Evolutionary conservation across 2,797 vertebrate species (phyloP).

Genomic region (Brachyalestes nurse): DNA sequence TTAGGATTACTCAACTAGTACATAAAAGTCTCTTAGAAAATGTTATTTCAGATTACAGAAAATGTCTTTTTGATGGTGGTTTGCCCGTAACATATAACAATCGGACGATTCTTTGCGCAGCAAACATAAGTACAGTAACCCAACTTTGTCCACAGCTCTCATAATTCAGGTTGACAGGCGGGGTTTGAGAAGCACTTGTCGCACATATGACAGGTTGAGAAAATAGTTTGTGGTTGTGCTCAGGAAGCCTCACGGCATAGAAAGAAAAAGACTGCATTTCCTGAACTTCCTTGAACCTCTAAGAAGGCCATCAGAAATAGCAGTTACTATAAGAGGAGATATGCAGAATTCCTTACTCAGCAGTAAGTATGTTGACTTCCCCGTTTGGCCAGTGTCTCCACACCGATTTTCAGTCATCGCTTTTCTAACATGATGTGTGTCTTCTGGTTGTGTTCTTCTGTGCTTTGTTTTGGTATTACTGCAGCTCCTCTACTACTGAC

Average conservation of each 20-base stretch:
- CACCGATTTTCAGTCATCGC: slow-evolving; percentile 23
- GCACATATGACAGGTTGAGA: slow-evolving; percentile 55
- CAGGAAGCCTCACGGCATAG: slow-evolving; percentile 60
- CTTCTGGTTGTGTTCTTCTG: neutral
- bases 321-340: slow-evolving; percentile 50
- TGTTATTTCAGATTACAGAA: neutral
- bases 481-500: neutral
- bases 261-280: slow-evolving; percentile 64
- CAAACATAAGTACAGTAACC: slow-evolving; percentile 12
- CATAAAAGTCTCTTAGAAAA: neutral
- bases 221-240: slow-evolving; percentile 63
- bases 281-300: slow-evolving; percentile 59
- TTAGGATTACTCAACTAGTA: neutral
- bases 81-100: neutral
- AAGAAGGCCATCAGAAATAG: slow-evolving; percentile 47
- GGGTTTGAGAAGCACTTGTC: slow-evolving; percentile 26
- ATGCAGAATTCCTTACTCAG: slow-evolving; percentile 57
- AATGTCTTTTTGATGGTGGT: neutral
- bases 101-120: neutral
- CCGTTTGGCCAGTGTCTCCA: slow-evolving; percentile 32
- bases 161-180: slow-evolving; percentile 37
- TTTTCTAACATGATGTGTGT: slow-evolving; percentile 23
- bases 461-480: slow-evolving; percentile 22
- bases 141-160: slow-evolving; percentile 29
- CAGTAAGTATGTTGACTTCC: slow-evolving; percentile 54